Base-by-base conservation (phyloP, 1,140 invertebrate genomes). In the Achatina immaculata region DNA sequence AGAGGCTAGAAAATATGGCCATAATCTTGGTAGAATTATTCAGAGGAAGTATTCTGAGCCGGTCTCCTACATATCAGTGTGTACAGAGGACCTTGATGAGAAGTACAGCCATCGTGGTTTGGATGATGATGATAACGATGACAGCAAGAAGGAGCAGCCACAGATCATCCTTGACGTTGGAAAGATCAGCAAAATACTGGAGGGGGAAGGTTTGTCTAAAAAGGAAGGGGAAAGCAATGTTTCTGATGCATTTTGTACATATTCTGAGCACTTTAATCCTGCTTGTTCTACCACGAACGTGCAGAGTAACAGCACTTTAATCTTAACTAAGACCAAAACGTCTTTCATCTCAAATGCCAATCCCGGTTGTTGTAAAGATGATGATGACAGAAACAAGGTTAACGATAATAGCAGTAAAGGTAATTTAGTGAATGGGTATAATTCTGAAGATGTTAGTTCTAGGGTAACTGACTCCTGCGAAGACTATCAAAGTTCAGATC, bases 71-170 rank as follows among this genome's bases (percentile, higher is more conserved):
- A 76, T 76, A 55, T 34, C 74, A 4, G 74, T 76, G 1, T 76
- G 74, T 36, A 76, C 74, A 28, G 74, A 76, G 34, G 74, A 76
- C 40, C 16, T 62, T 3, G 74, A 76, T 36, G 74, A 76, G 74
- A 55, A 34, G 45, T 48, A 48, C 28, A 7, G 1, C 21, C 43
- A 51, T 24, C n/a, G 28, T 3, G 4, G 58, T 40, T 2, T 51
- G 48, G 48, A 69, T 40, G 68, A 69, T 9, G 36, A 69, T 1
- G 14, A 4, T 7, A 38, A 31, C 14, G 9, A n/a, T 69, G n/a
- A 69, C 38, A 19, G 19, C 6, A n/a, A 6, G 6, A 28, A 62
- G 4, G 28, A 31, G 0, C n/a, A 42, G 9, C 24, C 36, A 3
- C 38, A 45, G 68, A 45, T 40, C 3, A 28, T 42, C 24, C 68